phyloP scores from a whole-genome alignment of 2,113 vertebrate genomes.

The Oryzias javanicus region DNA sequence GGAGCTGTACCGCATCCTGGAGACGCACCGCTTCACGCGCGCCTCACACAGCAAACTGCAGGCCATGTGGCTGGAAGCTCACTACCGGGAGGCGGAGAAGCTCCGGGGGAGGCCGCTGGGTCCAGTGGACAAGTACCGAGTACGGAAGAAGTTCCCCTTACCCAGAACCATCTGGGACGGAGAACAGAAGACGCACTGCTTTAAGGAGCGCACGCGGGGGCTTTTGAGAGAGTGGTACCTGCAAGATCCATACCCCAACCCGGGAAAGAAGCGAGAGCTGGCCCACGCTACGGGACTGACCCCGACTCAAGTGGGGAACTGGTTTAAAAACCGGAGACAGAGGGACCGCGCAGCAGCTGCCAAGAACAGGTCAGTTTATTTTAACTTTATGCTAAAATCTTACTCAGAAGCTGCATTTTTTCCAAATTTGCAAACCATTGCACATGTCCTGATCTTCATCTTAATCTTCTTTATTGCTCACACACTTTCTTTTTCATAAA shows the following conservation, averaged over 20 bases:
- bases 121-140: slow-evolving; percentile 97
- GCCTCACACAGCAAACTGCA: slow-evolving; percentile 96
- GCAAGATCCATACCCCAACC: slow-evolving; percentile 98
- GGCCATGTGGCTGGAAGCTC: slow-evolving; percentile 98
- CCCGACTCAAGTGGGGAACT: slow-evolving; percentile 97
- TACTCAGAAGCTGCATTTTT: too few relatives aligned
- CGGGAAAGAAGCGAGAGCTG: slow-evolving; percentile 97
- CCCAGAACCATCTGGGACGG: slow-evolving; percentile 98
- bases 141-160: slow-evolving; percentile 98
- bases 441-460: neutral
- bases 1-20: slow-evolving; percentile 96
- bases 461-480: neutral
- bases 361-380: slow-evolving; percentile 92
- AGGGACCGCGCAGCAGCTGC: slow-evolving; percentile 96
- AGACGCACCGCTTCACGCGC: slow-evolving; percentile 98
- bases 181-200: slow-evolving; percentile 98
- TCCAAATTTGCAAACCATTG: neutral
- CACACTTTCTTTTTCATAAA: neutral
- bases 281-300: slow-evolving; percentile 97
- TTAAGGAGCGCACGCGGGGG: slow-evolving; percentile 97
- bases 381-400: neutral
- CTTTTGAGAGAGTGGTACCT: slow-evolving; percentile 98
- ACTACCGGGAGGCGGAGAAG: slow-evolving; percentile 98
- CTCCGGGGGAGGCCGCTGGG: slow-evolving; percentile 92
- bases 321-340: slow-evolving; percentile 98